Conservation (phyloP, 2,113 vertebrate genomes). For the Hiodon alosoides region DNA sequence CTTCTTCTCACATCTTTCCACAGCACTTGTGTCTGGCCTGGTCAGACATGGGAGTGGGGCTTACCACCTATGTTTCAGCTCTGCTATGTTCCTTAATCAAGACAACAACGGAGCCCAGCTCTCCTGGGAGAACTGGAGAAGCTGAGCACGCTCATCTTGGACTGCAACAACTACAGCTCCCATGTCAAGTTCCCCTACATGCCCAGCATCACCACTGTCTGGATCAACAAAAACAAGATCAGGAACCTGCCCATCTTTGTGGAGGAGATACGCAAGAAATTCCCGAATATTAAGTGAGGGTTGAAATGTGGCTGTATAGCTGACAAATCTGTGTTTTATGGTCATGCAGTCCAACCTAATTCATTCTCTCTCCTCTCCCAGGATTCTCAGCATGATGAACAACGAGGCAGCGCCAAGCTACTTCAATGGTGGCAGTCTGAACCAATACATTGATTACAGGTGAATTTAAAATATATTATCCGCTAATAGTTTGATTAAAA, state of each 20-base stretch:
- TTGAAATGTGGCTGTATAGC: not conserved
- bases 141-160: slow-evolving; percentile 65
- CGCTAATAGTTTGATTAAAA: not conserved
- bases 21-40: too few relatives aligned
- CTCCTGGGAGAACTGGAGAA: slow-evolving; percentile 57
- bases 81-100: slow-evolving; percentile 43
- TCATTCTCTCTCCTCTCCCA: slow-evolving; percentile 16
- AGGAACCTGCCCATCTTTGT: slow-evolving; percentile 64
- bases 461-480: slow-evolving; percentile 27
- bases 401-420: slow-evolving; percentile 69
- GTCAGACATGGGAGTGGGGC: too few relatives aligned
- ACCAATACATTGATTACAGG: slow-evolving; percentile 66
- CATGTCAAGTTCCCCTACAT: slow-evolving; percentile 68
- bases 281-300: slow-evolving; percentile 61
- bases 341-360: not conserved
- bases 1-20: not conserved
- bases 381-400: slow-evolving; percentile 72
- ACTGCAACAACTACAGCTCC: slow-evolving; percentile 62
- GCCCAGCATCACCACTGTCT: slow-evolving; percentile 56
- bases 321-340: not conserved
- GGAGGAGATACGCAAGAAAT: slow-evolving; percentile 58
- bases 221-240: slow-evolving; percentile 70
- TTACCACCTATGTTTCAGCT: not conserved
- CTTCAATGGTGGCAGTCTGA: slow-evolving; percentile 65
- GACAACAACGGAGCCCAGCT: slow-evolving; percentile 57